A percentile compares a stretch with the other conserved stretches of the same genome.
These are phyloP conservation scores for Lithosia quadra DNA, from an alignment of 2,888 invertebrate genomes.

Conservation along the genomic window DNA sequence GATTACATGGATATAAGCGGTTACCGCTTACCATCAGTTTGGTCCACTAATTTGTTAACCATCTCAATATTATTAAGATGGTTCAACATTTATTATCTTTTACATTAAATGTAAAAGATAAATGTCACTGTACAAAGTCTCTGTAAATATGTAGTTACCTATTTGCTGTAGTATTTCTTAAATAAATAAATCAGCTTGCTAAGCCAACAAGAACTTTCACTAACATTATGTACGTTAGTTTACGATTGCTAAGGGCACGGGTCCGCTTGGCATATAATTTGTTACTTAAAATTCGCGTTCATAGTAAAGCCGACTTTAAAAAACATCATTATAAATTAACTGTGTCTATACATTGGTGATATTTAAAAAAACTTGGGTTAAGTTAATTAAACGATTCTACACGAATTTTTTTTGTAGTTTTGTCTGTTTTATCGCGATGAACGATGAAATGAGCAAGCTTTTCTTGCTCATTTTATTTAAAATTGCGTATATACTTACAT, in stretches of 20 bases:
- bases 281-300: neutral
- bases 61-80: too few relatives aligned
- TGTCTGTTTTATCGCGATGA: too few relatives aligned
- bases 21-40: neutral
- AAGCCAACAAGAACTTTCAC: slow-evolving; percentile 21
- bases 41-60: neutral
- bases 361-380: too few relatives aligned
- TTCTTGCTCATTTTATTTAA: too few relatives aligned
- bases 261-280: neutral
- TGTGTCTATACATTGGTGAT: too few relatives aligned
- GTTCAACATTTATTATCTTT: too few relatives aligned
- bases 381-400: too few relatives aligned
- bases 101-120: neutral
- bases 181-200: slow-evolving; percentile 12
- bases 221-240: slow-evolving; percentile 11
- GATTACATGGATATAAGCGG: neutral
- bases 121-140: neutral
- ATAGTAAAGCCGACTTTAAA: neutral
- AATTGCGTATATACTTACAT: too few relatives aligned
- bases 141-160: neutral
- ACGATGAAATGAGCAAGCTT: too few relatives aligned
- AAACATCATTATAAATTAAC: too few relatives aligned
- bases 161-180: slow-evolving; percentile 5
- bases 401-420: too few relatives aligned
- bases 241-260: neutral